Conservation (phyloP, 2,888 invertebrate species). For the Dimorphilus gyrociliatus region DNA sequence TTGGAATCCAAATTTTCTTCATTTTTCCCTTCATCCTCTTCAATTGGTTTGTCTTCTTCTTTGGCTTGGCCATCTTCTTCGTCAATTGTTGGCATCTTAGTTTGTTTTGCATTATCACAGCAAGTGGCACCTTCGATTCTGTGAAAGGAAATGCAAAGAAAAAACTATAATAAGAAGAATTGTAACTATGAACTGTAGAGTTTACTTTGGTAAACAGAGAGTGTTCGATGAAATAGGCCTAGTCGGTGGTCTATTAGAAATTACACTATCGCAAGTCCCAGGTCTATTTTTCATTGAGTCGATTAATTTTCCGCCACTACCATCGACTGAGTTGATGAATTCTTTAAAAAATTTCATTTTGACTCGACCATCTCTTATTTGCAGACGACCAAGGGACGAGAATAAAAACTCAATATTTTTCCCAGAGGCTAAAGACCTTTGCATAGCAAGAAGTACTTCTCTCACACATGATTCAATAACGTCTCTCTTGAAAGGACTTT, state of each 20-base stretch:
- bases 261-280: slow-evolving; percentile 35
- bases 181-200: not conserved
- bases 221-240: slow-evolving; percentile 25
- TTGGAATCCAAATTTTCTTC: too few relatives aligned
- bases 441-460: slow-evolving; percentile 29
- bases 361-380: slow-evolving; percentile 27
- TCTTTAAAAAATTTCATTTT: slow-evolving; percentile 39
- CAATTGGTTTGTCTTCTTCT: too few relatives aligned
- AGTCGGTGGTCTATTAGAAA: slow-evolving; percentile 26
- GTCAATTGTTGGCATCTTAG: too few relatives aligned
- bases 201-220: slow-evolving; percentile 31
- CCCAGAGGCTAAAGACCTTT: slow-evolving; percentile 22
- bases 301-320: slow-evolving; percentile 27
- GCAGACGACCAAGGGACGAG: slow-evolving; percentile 29
- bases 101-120: too few relatives aligned
- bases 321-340: slow-evolving; percentile 34
- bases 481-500: slow-evolving; percentile 33
- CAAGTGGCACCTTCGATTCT: too few relatives aligned
- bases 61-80: too few relatives aligned
- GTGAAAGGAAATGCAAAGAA: not conserved
- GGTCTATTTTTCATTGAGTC: slow-evolving; percentile 35
- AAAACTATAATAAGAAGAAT: not conserved
- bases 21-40: too few relatives aligned
- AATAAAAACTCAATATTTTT: slow-evolving; percentile 34
- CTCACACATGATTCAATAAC: slow-evolving; percentile 32